A percentile compares a stretch with the other conserved stretches of the same genome.
These are phyloP conservation scores for Subanguina moxae DNA, from an alignment of 1,140 invertebrate genomes.

Conservation along the genomic window DNA sequence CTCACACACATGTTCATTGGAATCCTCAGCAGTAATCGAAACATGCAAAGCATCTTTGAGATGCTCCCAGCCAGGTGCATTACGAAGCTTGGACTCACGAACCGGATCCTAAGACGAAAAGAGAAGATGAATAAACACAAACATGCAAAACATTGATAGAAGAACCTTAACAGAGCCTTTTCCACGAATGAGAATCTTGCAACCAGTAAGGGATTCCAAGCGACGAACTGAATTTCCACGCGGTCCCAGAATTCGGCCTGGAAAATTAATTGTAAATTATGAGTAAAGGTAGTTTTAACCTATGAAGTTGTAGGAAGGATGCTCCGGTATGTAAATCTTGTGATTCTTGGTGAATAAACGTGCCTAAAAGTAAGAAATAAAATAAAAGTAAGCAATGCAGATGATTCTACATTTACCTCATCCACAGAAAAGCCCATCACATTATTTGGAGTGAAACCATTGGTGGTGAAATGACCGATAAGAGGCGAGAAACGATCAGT, in stretches of 20 bases:
- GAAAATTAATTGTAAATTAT: conserved; percentile 78
- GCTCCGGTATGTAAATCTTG: conserved; percentile 13
- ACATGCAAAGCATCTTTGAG: conserved; percentile 97
- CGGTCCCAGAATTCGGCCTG: conserved; percentile 93
- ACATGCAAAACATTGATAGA: not conserved
- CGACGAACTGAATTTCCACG: conserved; percentile 98
- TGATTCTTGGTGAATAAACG: conserved; percentile 1
- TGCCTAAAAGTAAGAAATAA: not conserved
- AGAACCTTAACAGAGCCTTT: conserved; percentile 78
- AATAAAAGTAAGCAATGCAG: not conserved
- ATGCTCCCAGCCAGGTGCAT: conserved; percentile 99
- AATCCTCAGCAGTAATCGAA: conserved; percentile 66
- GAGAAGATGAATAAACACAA: not conserved
- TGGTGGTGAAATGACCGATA: not conserved
- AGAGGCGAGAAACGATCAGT: not conserved
- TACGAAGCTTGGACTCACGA: conserved; percentile 59
- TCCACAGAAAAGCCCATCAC: not conserved
- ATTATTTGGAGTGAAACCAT: not conserved
- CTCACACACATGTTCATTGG: conserved; percentile 19
- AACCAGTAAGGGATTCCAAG: conserved; percentile 94
- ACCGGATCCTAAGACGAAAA: conserved; percentile 15
- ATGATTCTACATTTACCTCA: not conserved
- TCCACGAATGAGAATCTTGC: conserved; percentile 98
- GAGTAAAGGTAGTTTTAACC: not conserved
- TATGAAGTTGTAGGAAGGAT: conserved; percentile 14